Conservation (phyloP, 2,888 invertebrate genomes). For the Limnephilus marmoratus region DNA sequence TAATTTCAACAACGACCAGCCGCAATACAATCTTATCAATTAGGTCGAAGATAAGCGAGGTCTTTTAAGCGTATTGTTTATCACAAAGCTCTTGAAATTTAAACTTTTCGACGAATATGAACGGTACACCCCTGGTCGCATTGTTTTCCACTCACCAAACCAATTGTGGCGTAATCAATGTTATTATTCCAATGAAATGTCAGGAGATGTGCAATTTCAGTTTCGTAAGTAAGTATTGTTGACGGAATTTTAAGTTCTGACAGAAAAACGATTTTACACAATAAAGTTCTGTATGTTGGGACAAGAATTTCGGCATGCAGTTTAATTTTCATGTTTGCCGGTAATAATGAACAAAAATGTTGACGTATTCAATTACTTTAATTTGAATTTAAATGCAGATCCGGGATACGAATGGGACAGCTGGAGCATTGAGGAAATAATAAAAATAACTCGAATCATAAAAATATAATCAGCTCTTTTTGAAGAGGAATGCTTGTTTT, state of each 20-base stretch:
- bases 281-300: not conserved
- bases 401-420: not conserved
- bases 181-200: not conserved
- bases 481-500: not conserved
- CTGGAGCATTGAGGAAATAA: not conserved
- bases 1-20: too few species aligned
- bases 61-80: not conserved
- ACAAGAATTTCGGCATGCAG: not conserved
- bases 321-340: not conserved
- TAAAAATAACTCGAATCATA: not conserved
- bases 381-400: not conserved
- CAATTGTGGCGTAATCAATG: not conserved
- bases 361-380: not conserved
- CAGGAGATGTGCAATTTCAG: not conserved
- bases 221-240: not conserved
- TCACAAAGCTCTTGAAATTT: not conserved
- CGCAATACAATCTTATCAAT: too few species aligned
- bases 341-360: not conserved
- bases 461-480: not conserved
- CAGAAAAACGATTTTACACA: not conserved
- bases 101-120: not conserved
- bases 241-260: not conserved
- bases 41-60: too few species aligned
- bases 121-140: not conserved
- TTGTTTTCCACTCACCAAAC: not conserved